phyloP scores from a whole-genome alignment of 2,113 vertebrate species.

The Larimichthys crocea region DNA sequence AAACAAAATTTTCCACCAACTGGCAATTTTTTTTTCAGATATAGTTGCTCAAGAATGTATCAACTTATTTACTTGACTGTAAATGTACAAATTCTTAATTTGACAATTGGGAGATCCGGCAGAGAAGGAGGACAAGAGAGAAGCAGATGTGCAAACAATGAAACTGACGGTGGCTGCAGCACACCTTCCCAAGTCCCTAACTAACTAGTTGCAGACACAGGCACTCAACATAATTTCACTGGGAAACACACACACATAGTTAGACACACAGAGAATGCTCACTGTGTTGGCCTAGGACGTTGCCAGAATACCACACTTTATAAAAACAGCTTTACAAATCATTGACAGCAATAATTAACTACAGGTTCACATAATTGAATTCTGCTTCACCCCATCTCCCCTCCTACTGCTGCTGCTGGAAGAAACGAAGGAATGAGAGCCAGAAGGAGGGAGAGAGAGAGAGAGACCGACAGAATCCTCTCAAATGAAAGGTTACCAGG shows the following conservation, averaged over 20 bases:
- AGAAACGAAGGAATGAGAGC: conserved; percentile 59
- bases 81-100: conserved; percentile 5
- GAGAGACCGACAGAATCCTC: conserved; percentile 33
- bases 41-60: background rate
- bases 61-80: background rate
- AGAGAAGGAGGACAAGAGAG: conserved; percentile 17
- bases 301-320: conserved; percentile 80
- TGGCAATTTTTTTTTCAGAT: background rate
- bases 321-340: conserved; percentile 81
- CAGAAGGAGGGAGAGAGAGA: conserved; percentile 28
- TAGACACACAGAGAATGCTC: conserved; percentile 51
- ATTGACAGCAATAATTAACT: conserved; percentile 81
- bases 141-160: conserved; percentile 49
- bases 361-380: conserved; percentile 79
- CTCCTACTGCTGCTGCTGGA: conserved; percentile 59
- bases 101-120: background rate
- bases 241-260: conserved; percentile 57
- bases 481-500: conserved; percentile 74
- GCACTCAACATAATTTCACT: conserved; percentile 52
- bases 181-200: conserved; percentile 44
- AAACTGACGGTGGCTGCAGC: conserved; percentile 29
- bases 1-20: background rate
- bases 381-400: conserved; percentile 59
- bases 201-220: conserved; percentile 63
- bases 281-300: conserved; percentile 56